Conservation (phyloP, 2,113 vertebrate genomes). For the Polypterus bichir region DNA sequence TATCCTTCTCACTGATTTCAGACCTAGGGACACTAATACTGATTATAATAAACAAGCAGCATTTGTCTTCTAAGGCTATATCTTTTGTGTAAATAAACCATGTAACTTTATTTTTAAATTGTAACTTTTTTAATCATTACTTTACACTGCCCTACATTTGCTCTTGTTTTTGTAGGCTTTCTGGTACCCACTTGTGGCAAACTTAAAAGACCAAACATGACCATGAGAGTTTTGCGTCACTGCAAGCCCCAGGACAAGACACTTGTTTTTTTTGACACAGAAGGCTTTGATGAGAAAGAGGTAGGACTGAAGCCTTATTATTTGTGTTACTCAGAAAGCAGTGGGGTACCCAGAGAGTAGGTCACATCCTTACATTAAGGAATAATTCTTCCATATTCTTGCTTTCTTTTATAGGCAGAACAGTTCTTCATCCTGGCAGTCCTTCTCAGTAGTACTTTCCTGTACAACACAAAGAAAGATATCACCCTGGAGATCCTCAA, state of each 20-base stretch:
- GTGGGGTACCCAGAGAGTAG: background rate
- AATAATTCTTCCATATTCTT: background rate
- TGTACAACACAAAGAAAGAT: constrained; percentile 7
- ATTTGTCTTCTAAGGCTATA: no score
- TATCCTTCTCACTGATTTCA: no score
- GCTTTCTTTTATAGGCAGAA: background rate
- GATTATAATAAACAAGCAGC: no score
- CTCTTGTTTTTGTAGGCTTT: constrained; percentile 1
- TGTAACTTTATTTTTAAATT: no score
- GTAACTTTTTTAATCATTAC: background rate
- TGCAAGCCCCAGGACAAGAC: background rate
- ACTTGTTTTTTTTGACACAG: constrained; percentile 17
- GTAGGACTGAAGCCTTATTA: background rate
- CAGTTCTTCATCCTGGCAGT: constrained; percentile 12
- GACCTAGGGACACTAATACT: no score
- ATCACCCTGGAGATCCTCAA: constrained; percentile 4
- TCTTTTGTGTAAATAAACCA: no score
- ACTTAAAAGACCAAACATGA: no score
- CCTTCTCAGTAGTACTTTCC: constrained; percentile 12
- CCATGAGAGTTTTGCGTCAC: constrained; percentile 10
- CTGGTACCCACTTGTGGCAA: background rate
- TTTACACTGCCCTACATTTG: background rate
- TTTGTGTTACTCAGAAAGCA: background rate
- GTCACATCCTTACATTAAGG: no score
- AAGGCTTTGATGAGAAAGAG: constrained; percentile 6